Conservation (phyloP, 1,140 invertebrate genomes). For the Dendrolimus punctatus region DNA sequence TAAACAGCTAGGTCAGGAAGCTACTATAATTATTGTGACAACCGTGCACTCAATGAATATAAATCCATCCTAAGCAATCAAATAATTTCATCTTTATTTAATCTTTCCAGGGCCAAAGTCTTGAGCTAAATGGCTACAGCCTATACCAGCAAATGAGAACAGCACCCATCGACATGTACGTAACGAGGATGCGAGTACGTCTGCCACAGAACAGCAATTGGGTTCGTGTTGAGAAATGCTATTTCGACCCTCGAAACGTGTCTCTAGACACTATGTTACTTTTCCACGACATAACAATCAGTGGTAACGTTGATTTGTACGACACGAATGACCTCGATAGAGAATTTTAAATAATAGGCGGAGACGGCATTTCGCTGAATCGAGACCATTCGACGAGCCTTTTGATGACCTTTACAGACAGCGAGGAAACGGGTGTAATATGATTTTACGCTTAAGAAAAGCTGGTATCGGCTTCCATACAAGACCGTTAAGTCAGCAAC, state of each 20-base stretch:
- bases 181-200: constrained; percentile 76
- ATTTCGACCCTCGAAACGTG: constrained; percentile 81
- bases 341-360: constrained; percentile 33
- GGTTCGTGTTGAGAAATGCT: constrained; percentile 81
- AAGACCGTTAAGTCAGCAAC: constrained; percentile 59
- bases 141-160: constrained; percentile 74
- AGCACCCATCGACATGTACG: constrained; percentile 77
- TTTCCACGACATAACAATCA: constrained; percentile 85
- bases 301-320: constrained; percentile 79
- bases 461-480: constrained; percentile 83
- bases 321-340: constrained; percentile 61
- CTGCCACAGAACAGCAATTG: constrained; percentile 75
- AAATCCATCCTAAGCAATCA: too few relatives aligned
- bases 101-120: constrained; percentile 59
- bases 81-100: not conserved
- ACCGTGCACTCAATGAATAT: too few relatives aligned
- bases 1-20: too few relatives aligned
- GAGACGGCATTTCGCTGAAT: constrained; percentile 43
- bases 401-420: constrained; percentile 24
- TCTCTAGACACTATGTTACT: constrained; percentile 82
- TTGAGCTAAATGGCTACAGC: constrained; percentile 77
- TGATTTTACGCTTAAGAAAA: constrained; percentile 82
- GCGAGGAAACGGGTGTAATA: constrained; percentile 76
- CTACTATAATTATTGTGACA: too few relatives aligned
- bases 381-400: constrained; percentile 55